Conservation (phyloP, 1,140 invertebrate species). For the Aphidius ervi region DNA sequence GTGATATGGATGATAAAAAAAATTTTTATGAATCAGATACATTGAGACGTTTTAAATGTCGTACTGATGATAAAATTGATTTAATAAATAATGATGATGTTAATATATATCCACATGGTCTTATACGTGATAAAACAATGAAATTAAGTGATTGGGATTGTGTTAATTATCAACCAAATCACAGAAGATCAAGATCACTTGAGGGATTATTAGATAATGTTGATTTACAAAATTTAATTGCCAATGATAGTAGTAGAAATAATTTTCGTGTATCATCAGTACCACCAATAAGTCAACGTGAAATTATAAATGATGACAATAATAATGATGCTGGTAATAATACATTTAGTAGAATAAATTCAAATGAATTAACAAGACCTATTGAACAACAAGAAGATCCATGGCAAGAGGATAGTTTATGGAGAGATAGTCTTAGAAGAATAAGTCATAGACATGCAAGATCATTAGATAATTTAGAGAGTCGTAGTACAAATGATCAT, state of each 20-base stretch:
- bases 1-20: constrained; percentile 65
- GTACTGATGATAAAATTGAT: constrained; percentile 39
- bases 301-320: not conserved
- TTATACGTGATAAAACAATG: constrained; percentile 44
- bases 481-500: constrained; percentile 1
- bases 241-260: constrained; percentile 32
- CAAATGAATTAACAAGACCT: constrained; percentile 24
- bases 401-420: constrained; percentile 78
- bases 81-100: constrained; percentile 45
- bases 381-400: constrained; percentile 59
- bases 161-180: constrained; percentile 31
- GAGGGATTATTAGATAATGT: constrained; percentile 63
- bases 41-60: constrained; percentile 57
- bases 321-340: constrained; percentile 2
- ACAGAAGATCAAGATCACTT: constrained; percentile 57
- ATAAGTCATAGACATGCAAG: constrained; percentile 76
- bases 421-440: constrained; percentile 72
- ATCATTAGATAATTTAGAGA: constrained; percentile 73
- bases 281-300: constrained; percentile 8
- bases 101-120: constrained; percentile 54
- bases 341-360: constrained; percentile 11
- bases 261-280: constrained; percentile 24
- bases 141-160: constrained; percentile 15
- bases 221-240: constrained; percentile 43
- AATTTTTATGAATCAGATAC: constrained; percentile 72